phyloP scores from a whole-genome alignment of 1,140 invertebrate genomes.

The Chymomyza costata region DNA sequence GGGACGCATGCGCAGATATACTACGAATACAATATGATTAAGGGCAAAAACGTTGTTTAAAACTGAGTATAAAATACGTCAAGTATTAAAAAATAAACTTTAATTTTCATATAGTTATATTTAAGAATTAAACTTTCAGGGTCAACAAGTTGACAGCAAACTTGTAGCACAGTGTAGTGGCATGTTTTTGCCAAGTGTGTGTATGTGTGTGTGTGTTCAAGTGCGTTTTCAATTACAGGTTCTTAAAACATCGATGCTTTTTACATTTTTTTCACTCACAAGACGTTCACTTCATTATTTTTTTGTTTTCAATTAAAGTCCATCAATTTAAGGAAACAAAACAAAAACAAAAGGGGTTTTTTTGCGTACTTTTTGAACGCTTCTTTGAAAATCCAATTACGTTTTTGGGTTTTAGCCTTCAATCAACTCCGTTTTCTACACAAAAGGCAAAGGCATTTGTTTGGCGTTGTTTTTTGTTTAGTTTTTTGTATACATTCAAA shows the following conservation, averaged over 20 bases:
- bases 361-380: not conserved
- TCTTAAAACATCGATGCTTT: constrained; percentile 25
- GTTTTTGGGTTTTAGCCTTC: not conserved
- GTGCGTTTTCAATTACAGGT: constrained; percentile 62
- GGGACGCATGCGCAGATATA: constrained; percentile 10
- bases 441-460: not conserved
- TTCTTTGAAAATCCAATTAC: not conserved
- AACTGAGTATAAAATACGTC: too few species aligned
- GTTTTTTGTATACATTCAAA: too few species aligned
- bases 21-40: too few species aligned
- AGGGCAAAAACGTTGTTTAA: too few species aligned
- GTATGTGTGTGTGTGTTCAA: constrained; percentile 24
- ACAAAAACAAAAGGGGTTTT: constrained; percentile 1
- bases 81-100: too few species aligned
- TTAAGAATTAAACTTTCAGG: too few species aligned
- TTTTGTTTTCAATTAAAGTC: constrained; percentile 1
- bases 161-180: constrained; percentile 25
- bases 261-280: constrained; percentile 5
- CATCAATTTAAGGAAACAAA: not conserved
- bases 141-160: too few species aligned
- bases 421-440: not conserved
- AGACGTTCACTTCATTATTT: constrained; percentile 32
- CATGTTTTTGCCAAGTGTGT: not conserved
- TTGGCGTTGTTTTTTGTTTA: too few species aligned
- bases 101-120: too few species aligned